A percentile compares a stretch with the other conserved stretches of the same genome.
Conservation (phyloP, 2,888 invertebrate genomes). For the Stramonita haemastoma region DNA sequence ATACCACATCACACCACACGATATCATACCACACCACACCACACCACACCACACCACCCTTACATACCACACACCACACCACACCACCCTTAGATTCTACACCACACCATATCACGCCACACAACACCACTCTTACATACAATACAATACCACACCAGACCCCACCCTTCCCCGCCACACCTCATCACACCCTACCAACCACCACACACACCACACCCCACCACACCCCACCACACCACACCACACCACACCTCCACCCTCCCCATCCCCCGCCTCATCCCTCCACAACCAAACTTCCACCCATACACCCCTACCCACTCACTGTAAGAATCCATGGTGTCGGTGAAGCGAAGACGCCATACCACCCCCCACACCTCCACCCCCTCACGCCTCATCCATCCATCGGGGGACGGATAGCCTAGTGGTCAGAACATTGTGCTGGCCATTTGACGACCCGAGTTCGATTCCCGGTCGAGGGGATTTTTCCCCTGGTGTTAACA, state of each 20-base stretch:
- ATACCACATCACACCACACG: neutral
- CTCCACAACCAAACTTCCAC: too few species aligned
- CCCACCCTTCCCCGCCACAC: neutral
- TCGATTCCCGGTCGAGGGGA: too few species aligned
- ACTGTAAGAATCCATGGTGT: slow-evolving; percentile 70
- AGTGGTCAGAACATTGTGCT: too few species aligned
- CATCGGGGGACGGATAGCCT: neutral
- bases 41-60: neutral
- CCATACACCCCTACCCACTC: slow-evolving; percentile 42
- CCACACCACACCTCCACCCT: neutral
- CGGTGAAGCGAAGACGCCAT: slow-evolving; percentile 52
- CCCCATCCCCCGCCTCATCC: too few species aligned
- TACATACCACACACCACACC: neutral
- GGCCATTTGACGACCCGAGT: too few species aligned
- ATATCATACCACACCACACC: neutral
- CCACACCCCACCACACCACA: neutral
- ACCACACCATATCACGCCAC: neutral
- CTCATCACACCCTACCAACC: neutral
- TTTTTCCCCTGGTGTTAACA: too few species aligned
- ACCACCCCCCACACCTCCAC: neutral
- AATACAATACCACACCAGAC: neutral
- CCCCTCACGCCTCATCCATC: neutral
- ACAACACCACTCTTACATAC: neutral
- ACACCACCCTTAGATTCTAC: neutral
- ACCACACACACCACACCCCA: neutral